Evolutionary conservation across 2,113 vertebrate genomes (phyloP).

Genomic region (Etheostoma spectabile): DNA sequence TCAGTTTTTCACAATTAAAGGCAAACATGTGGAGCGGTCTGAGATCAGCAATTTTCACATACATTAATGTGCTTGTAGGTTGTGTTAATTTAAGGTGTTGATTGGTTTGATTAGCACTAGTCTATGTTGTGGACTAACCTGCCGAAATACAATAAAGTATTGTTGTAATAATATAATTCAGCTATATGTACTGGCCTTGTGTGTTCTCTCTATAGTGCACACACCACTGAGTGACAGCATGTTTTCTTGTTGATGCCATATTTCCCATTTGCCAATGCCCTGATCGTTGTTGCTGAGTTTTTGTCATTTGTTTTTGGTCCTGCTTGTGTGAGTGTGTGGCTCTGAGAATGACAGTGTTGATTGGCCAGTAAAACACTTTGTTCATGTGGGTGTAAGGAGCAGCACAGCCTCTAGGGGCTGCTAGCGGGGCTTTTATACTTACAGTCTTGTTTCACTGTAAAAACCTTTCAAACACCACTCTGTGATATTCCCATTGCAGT

Average conservation of each 20-base stretch:
- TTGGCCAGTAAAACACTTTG: conserved; percentile 47
- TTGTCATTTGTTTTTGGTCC: conserved; percentile 21
- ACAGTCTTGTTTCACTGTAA: conserved; percentile 11
- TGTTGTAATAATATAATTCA: neutral
- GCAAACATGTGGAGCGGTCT: neutral
- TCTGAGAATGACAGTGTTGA: conserved; percentile 39
- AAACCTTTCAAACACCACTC: conserved; percentile 10
- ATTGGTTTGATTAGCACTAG: neutral
- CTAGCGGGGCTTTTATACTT: conserved; percentile 47
- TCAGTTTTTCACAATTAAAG: neutral
- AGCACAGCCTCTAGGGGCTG: conserved; percentile 65
- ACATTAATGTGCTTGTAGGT: conserved; percentile 1
- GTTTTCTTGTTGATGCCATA: neutral
- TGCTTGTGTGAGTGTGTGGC: conserved; percentile 21
- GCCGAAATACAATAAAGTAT: conserved; percentile 1
- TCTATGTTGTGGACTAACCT: neutral
- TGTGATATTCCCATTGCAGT: conserved; percentile 1
- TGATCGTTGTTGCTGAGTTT: conserved; percentile 15
- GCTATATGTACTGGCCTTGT: conserved; percentile 2
- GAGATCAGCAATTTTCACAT: neutral
- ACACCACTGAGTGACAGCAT: neutral
- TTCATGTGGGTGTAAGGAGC: conserved; percentile 40
- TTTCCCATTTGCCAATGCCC: conserved; percentile 33
- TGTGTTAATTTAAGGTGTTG: neutral
- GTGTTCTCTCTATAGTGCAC: neutral